These are phyloP conservation scores for Ormyrus thymus DNA, from an alignment of 2,888 invertebrate species.

Conservation along the genomic window DNA sequence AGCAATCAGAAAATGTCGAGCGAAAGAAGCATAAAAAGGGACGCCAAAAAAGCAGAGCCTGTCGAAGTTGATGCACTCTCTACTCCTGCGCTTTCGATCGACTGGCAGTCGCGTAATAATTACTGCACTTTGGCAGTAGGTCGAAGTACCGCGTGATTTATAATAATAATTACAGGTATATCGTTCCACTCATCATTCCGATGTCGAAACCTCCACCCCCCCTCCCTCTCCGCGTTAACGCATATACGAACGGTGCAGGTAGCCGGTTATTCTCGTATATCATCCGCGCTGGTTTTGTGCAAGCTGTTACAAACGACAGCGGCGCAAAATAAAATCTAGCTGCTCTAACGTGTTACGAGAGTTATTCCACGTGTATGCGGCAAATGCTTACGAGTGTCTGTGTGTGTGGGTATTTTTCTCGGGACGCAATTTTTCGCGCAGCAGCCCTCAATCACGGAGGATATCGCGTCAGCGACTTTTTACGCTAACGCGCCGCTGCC, in stretches of 20 bases:
- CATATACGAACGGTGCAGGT: conserved; percentile 62
- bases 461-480: conserved; percentile 43
- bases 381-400: background rate
- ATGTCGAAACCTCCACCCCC: conserved; percentile 57
- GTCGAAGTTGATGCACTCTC: conserved; percentile 6
- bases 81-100: background rate
- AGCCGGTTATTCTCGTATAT: conserved; percentile 66
- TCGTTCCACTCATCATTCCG: conserved; percentile 64
- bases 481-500: background rate
- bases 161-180: conserved; percentile 67
- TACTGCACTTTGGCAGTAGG: conserved; percentile 33
- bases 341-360: conserved; percentile 25
- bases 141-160: conserved; percentile 61
- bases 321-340: conserved; percentile 66
- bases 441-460: conserved; percentile 27
- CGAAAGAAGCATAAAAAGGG: conserved; percentile 1
- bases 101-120: conserved; percentile 35
- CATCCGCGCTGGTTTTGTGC: conserved; percentile 68
- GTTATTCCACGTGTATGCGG: background rate
- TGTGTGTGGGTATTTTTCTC: background rate
- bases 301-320: conserved; percentile 68
- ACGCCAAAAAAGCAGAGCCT: background rate
- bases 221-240: conserved; percentile 57
- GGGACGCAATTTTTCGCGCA: conserved; percentile 24
- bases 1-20: background rate